These are phyloP conservation scores for Artemia sinica DNA, from an alignment of 2,888 invertebrate genomes.

Conservation along the genomic window DNA sequence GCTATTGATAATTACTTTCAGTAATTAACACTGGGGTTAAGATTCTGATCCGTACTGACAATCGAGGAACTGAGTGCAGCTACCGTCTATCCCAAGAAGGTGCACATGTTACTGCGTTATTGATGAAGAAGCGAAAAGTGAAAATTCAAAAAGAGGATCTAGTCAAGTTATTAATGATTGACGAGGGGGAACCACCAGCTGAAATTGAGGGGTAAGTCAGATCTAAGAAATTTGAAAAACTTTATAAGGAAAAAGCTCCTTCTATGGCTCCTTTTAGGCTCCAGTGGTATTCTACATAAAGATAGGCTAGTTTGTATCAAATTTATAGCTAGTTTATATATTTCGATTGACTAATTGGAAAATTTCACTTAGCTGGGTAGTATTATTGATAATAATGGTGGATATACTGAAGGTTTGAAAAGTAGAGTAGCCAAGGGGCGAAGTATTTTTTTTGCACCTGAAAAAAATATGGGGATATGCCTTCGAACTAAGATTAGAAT, in stretches of 20 bases:
- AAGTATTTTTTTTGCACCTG: too few relatives aligned
- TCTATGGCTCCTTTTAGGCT: background rate
- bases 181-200: slow-evolving; percentile 60
- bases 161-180: slow-evolving; percentile 54
- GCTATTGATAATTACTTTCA: slow-evolving; percentile 29
- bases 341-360: too few relatives aligned
- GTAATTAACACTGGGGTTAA: slow-evolving; percentile 95
- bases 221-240: slow-evolving; percentile 16
- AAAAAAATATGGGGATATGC: too few relatives aligned
- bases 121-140: slow-evolving; percentile 52
- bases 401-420: background rate
- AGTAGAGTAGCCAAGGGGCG: too few relatives aligned
- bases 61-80: slow-evolving; percentile 67
- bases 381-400: slow-evolving; percentile 20
- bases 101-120: slow-evolving; percentile 50
- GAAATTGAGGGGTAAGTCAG: slow-evolving; percentile 41
- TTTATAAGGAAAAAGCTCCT: background rate
- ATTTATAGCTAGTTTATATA: background rate
- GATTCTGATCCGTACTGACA: slow-evolving; percentile 78
- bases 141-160: slow-evolving; percentile 55
- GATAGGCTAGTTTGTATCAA: background rate
- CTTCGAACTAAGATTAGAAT: too few relatives aligned
- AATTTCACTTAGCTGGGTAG: slow-evolving; percentile 25
- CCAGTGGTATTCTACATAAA: slow-evolving; percentile 15
- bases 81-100: slow-evolving; percentile 85